Evolutionary conservation across 2,888 invertebrate genomes (phyloP).

Genomic region (Synanthedon tipuliformis): DNA sequence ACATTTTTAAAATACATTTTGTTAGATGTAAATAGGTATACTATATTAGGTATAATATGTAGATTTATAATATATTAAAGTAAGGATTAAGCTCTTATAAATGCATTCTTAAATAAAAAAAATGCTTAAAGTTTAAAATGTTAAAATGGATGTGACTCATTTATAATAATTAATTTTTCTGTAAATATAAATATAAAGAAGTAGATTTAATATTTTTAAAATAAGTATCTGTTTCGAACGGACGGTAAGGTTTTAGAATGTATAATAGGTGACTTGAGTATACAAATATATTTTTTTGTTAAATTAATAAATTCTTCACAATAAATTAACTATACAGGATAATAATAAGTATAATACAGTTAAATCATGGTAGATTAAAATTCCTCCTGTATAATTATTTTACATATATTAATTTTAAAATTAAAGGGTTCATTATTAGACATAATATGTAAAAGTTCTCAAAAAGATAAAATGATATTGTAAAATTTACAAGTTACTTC

Average conservation of each 20-base stretch:
- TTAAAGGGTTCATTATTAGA: too few species aligned
- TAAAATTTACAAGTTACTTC: too few species aligned
- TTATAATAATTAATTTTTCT: neutral
- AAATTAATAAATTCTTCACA: neutral
- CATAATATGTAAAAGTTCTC: neutral
- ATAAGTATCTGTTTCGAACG: conserved; percentile 15
- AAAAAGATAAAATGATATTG: neutral
- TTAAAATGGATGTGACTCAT: neutral
- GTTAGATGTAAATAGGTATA: too few species aligned
- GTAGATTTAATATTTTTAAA: conserved; percentile 4
- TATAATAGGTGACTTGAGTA: neutral
- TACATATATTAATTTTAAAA: too few species aligned
- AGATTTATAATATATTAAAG: too few species aligned
- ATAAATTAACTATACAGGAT: too few species aligned
- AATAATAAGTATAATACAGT: too few species aligned
- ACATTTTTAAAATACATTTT: too few species aligned
- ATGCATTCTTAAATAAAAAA: conserved; percentile 1
- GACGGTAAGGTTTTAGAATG: conserved; percentile 32
- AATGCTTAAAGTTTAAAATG: neutral
- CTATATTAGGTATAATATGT: too few species aligned
- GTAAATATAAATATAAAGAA: neutral
- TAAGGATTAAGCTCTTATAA: neutral
- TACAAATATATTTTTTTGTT: neutral
- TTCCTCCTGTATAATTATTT: too few species aligned
- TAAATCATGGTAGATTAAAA: too few species aligned